Evolutionary conservation across 2,888 invertebrate species (phyloP), one percentile per base, ranked within the genome.

Genomic region (Syrphus vitripennis): DNA sequence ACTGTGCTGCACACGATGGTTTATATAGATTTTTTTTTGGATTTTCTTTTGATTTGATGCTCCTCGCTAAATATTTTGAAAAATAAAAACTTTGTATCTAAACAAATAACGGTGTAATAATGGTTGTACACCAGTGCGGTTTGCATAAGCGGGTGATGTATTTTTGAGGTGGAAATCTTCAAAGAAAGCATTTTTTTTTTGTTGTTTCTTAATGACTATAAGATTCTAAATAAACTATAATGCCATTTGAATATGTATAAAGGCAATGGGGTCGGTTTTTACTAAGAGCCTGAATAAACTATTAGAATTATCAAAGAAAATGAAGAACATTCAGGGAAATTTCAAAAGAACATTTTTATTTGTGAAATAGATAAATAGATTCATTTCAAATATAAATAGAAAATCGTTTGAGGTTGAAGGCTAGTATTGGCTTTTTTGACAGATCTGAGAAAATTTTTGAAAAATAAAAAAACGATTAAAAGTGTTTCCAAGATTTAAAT

Each of bases 21-120:
- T 55, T 55, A 26, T 59, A 19, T 19, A 48, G 34, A 59, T 37
- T 31, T 7, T 5, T 10, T 34, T 50, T 67, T 65, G 69, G 59
- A 78, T 83, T 83, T 65, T 80, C 80, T 72, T 86, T 86, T 86
- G 80, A 86, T 88, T 87, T 82, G 75, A 75, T 79, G 75, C 76
- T 83, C 79, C 70, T 77, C 81, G 81, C 81, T 79, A 89, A 89
- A 89, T 89, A 89, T 89, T 89, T 89, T 88, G 88, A 88, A 88
- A 89, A 83, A 86, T 88, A 89, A 89, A 65, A 89, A 76, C 63
- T 81, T 83, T 80, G 88, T 81, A 87, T 88, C 84, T 89, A 89
- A 89, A 89, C 89, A 89, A 89, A 89, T 89, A 88, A 88, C 87
- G 70, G 87, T 67, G 67, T 83, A 88, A 88, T 89, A 88, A 89